A percentile compares a stretch with the other conserved stretches of the same genome.
These are phyloP conservation scores for Drosophila prostipennis DNA, from an alignment of 2,888 invertebrate species.

Conservation along the genomic window DNA sequence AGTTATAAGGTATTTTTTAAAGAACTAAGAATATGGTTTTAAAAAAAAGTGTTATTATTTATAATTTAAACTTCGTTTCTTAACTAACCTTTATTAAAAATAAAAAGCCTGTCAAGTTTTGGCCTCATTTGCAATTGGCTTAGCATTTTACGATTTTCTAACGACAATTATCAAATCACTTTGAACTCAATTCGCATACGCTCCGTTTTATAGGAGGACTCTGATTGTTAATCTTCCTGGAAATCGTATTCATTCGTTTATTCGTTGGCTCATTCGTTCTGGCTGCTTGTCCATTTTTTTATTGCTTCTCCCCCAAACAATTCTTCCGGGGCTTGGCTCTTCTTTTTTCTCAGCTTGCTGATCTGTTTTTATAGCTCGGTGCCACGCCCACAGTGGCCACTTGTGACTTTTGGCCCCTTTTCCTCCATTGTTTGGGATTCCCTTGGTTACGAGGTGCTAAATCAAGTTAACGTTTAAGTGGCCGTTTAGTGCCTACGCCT, in stretches of 20 bases:
- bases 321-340: slow-evolving; percentile 16
- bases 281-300: slow-evolving; percentile 53
- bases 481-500: slow-evolving; percentile 73
- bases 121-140: too few species aligned
- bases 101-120: too few species aligned
- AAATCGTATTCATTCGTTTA: slow-evolving; percentile 45
- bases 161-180: slow-evolving; percentile 61
- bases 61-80: too few species aligned
- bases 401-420: slow-evolving; percentile 38
- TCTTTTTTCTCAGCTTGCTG: slow-evolving; percentile 18
- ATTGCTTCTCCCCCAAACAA: slow-evolving; percentile 42
- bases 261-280: slow-evolving; percentile 38
- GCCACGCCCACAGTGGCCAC: slow-evolving; percentile 31
- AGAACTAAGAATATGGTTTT: too few species aligned
- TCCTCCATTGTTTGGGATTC: slow-evolving; percentile 28
- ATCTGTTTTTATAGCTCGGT: slow-evolving; percentile 64
- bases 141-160: slow-evolving; percentile 22
- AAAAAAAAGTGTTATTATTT: too few species aligned
- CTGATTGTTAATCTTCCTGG: slow-evolving; percentile 35
- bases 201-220: slow-evolving; percentile 45
- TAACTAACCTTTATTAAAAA: too few species aligned
- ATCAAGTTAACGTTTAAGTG: slow-evolving; percentile 79
- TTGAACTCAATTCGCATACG: slow-evolving; percentile 35
- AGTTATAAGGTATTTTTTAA: too few species aligned
- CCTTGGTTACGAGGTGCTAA: slow-evolving; percentile 73